Conservation (phyloP, 2,797 vertebrate genomes). For the Tokudaia tokunoshimensis region DNA sequence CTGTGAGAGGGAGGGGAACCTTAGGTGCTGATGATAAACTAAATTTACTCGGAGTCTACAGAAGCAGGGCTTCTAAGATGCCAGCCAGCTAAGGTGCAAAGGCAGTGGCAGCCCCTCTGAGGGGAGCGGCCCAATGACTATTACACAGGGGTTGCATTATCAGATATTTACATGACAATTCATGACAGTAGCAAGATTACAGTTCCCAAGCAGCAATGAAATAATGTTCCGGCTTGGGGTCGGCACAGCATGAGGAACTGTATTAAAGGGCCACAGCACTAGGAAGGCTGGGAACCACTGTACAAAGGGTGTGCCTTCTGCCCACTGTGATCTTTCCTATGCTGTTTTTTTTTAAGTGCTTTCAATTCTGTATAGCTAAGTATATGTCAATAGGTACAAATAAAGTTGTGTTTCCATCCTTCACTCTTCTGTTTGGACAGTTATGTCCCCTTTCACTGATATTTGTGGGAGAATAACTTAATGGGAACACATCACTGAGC, state of each 20-base stretch:
- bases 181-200: not conserved
- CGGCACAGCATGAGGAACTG: not conserved
- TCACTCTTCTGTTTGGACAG: slow-evolving; percentile 55
- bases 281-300: not conserved
- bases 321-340: not conserved
- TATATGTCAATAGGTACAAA: slow-evolving; percentile 43
- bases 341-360: not conserved
- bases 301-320: not conserved
- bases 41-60: not conserved
- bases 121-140: not conserved
- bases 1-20: too few species aligned
- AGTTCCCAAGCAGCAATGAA: too few species aligned
- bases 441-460: not conserved
- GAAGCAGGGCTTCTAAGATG: not conserved
- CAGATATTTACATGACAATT: not conserved
- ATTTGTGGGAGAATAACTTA: slow-evolving; percentile 32
- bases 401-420: slow-evolving; percentile 45
- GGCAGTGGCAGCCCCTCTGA: not conserved
- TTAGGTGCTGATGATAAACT: not conserved
- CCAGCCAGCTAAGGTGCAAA: not conserved
- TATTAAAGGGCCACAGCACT: not conserved
- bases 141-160: too few species aligned
- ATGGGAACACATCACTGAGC: slow-evolving; percentile 1
- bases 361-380: slow-evolving; percentile 20
- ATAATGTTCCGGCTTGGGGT: too few species aligned